These are phyloP conservation scores for Rhynchonycteris naso DNA, from an alignment of 2,797 vertebrate genomes.

Conservation along the genomic window DNA sequence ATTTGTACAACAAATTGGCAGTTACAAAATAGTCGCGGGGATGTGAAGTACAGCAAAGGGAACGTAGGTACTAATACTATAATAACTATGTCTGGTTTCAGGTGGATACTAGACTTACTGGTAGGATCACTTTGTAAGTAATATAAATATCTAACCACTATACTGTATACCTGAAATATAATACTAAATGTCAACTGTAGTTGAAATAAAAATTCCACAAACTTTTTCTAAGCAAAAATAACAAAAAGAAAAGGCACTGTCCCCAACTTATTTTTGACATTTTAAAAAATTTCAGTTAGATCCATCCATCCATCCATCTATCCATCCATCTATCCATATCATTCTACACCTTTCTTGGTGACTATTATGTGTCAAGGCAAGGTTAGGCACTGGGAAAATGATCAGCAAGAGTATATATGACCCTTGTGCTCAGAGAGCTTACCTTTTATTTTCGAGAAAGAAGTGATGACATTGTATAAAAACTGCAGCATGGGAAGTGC, in stretches of 20 bases:
- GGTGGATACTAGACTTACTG: neutral
- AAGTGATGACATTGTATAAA: neutral
- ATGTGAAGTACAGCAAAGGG: neutral
- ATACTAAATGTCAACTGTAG: neutral
- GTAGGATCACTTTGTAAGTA: neutral
- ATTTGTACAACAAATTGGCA: conserved; percentile 19
- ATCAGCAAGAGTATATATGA: neutral
- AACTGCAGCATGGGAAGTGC: neutral
- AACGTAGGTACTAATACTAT: neutral
- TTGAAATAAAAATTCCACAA: neutral
- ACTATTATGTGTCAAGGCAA: neutral
- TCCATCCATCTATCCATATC: neutral
- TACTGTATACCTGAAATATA: neutral
- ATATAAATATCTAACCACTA: neutral
- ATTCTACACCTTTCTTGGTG: neutral
- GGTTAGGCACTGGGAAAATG: neutral
- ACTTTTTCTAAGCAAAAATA: conserved; percentile 28
- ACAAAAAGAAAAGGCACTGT: neutral
- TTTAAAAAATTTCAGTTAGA: neutral
- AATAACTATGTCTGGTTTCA: neutral
- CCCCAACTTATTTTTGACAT: neutral
- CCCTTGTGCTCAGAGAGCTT: neutral
- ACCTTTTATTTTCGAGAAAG: conserved; percentile 3
- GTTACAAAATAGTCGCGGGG: neutral
- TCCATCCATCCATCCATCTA: neutral